A percentile compares a stretch with the other conserved stretches of the same genome.
Conservation (phyloP, 2,888 invertebrate species). For the Pseudolycoriella hygida region DNA sequence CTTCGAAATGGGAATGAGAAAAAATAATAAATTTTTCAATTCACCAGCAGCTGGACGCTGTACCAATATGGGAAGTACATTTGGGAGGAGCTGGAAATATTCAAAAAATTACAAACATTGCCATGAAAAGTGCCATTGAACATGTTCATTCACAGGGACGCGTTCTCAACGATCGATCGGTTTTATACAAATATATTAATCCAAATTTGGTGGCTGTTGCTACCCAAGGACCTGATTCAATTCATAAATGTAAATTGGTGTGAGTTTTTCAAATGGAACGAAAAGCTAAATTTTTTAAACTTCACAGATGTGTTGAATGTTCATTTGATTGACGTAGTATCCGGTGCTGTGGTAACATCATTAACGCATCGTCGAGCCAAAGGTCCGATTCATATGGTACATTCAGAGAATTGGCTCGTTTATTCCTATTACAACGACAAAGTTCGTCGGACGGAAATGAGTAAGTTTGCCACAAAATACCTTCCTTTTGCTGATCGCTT, state of each 20-base stretch:
- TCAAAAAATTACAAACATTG: conserved; percentile 43
- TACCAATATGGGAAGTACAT: conserved; percentile 54
- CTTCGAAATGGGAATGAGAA: too few species aligned
- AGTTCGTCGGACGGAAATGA: conserved; percentile 76
- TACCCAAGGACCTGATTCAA: conserved; percentile 54
- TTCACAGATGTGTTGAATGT: conserved; percentile 57
- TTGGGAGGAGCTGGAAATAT: conserved; percentile 39
- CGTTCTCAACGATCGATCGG: conserved; percentile 86
- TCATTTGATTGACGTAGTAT: conserved; percentile 78
- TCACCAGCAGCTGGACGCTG: conserved; percentile 29
- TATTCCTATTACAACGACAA: conserved; percentile 91
- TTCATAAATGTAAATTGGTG: conserved; percentile 53
- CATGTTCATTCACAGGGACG: conserved; percentile 87
- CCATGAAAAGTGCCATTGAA: conserved; percentile 47
- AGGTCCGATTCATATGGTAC: conserved; percentile 73
- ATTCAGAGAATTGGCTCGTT: conserved; percentile 93
- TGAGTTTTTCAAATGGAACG: conserved; percentile 7
- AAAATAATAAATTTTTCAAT: background rate
- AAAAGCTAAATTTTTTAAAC: background rate
- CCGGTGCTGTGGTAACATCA: conserved; percentile 71
- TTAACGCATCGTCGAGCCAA: conserved; percentile 69
- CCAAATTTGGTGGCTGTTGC: conserved; percentile 86
- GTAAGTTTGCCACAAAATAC: too few species aligned
- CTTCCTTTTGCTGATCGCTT: too few species aligned
- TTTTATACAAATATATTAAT: conserved; percentile 96